Conservation (phyloP, 2,113 vertebrate species). For the Hemibagrus wyckioides region DNA sequence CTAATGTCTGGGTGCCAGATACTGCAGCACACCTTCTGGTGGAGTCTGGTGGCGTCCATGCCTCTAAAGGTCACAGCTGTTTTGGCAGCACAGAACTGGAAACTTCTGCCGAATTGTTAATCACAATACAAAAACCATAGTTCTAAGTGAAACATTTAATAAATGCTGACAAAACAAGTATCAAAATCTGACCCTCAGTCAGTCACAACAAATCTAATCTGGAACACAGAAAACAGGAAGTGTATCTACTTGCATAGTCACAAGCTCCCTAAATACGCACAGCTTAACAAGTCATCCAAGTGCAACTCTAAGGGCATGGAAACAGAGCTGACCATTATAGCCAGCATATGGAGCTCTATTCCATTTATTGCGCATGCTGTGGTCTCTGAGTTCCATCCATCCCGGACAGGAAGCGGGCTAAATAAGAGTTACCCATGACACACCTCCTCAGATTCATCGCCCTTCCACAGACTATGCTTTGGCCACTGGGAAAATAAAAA, state of each 20-base stretch:
- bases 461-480: slow-evolving; percentile 51
- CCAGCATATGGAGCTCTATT: not conserved
- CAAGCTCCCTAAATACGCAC: not conserved
- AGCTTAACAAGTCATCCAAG: slow-evolving; percentile 16
- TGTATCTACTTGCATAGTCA: not conserved
- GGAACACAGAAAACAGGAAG: not conserved
- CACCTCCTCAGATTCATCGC: slow-evolving; percentile 32
- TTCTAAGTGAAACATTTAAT: too few relatives aligned
- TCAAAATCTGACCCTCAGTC: not conserved
- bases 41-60: too few relatives aligned
- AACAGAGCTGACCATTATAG: not conserved
- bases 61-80: too few relatives aligned
- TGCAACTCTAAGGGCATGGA: not conserved
- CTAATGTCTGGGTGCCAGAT: too few relatives aligned
- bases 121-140: too few relatives aligned
- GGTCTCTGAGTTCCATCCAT: not conserved
- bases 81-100: too few relatives aligned
- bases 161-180: not conserved
- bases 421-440: slow-evolving; percentile 31
- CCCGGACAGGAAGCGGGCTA: not conserved
- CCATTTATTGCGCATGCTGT: not conserved
- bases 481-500: slow-evolving; percentile 69
- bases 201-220: not conserved
- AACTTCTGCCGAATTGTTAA: too few relatives aligned
- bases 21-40: too few relatives aligned